phyloP scores from a whole-genome alignment of 1,140 invertebrate species.

The Panagrolaimus sp. region DNA sequence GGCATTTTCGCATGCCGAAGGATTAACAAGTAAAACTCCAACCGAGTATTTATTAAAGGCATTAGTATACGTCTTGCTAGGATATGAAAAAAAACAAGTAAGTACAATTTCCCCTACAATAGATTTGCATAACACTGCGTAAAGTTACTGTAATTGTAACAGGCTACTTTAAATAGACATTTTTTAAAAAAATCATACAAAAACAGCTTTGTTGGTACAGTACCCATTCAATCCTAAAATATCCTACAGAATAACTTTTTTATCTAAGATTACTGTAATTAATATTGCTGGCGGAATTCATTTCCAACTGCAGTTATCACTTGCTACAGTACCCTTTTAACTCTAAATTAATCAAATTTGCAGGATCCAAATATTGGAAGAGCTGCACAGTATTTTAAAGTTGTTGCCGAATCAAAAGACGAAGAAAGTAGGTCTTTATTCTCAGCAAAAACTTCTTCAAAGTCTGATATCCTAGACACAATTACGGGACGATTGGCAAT shows the following conservation, averaged over 20 bases:
- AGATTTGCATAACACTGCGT: background rate
- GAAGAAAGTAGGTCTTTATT: constrained; percentile 70
- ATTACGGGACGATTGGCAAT: constrained; percentile 83
- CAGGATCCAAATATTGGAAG: constrained; percentile 86
- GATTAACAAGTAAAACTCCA: constrained; percentile 72
- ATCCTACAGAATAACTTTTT: no score
- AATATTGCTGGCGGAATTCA: no score
- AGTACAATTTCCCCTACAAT: background rate
- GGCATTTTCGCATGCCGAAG: constrained; percentile 19
- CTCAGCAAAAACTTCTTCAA: no score
- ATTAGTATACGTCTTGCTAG: constrained; percentile 38
- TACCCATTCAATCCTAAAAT: no score
- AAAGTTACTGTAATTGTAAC: background rate
- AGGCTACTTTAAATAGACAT: no score
- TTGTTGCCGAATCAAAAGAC: constrained; percentile 87
- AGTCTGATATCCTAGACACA: constrained; percentile 45
- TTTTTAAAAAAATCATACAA: no score
- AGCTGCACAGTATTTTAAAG: constrained; percentile 89
- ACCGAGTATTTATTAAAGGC: constrained; percentile 73
- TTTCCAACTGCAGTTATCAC: no score
- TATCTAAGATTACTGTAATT: no score
- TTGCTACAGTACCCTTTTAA: no score
- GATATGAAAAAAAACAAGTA: constrained; percentile 23
- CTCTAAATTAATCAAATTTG: constrained; percentile 49
- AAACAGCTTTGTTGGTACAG: no score